These are phyloP conservation scores for Apantesis nais DNA, from an alignment of 2,888 invertebrate genomes.

Conservation along the genomic window DNA sequence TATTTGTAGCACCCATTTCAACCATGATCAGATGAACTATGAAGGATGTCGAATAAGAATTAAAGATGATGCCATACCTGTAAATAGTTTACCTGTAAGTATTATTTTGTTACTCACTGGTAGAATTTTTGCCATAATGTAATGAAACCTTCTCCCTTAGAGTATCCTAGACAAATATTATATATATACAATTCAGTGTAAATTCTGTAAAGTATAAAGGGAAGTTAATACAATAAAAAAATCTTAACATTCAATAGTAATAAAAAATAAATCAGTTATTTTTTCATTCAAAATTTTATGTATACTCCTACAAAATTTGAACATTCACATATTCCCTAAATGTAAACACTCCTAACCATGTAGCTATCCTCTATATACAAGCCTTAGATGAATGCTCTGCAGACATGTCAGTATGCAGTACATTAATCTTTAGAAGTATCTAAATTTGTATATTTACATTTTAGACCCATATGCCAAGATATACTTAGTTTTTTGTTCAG, in stretches of 20 bases:
- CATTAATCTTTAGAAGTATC: too few relatives aligned
- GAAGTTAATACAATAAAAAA: not conserved
- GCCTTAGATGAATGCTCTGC: too few relatives aligned
- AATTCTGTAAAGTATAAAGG: not conserved
- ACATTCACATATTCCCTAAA: not conserved
- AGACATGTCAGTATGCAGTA: too few relatives aligned
- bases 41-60: constrained; percentile 46
- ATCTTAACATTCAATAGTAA: not conserved
- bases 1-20: constrained; percentile 54
- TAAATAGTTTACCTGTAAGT: constrained; percentile 51
- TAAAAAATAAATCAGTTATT: not conserved
- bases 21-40: constrained; percentile 47
- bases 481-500: too few relatives aligned
- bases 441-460: too few relatives aligned
- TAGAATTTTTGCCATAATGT: not conserved
- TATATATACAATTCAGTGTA: not conserved
- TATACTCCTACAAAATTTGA: not conserved
- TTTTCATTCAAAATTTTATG: not conserved
- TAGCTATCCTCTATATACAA: not conserved
- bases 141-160: not conserved
- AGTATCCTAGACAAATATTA: not conserved
- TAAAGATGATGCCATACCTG: constrained; percentile 50
- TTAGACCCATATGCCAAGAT: too few relatives aligned
- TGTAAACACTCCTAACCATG: too few relatives aligned
- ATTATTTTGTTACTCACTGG: not conserved